Percentiles rank a stretch among this genome's conserved stretches.
phyloP scores from a whole-genome alignment of 1,140 invertebrate genomes.

The Aphelinus atriplicis region DNA sequence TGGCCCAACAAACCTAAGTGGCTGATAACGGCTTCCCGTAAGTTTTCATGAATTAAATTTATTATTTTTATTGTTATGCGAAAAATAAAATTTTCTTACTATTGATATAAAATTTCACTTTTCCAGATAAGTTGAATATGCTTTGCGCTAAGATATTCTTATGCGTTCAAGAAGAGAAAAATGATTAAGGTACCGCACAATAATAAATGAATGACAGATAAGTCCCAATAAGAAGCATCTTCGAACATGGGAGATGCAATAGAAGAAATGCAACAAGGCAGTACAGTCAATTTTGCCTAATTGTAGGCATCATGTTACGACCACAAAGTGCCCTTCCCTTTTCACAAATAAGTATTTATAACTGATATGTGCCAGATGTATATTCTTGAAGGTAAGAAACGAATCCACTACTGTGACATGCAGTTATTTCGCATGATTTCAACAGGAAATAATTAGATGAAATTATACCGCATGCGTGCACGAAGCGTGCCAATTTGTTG shows the following conservation, averaged over 20 bases:
- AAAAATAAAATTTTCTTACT: conserved; percentile 14
- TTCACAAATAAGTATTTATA: background rate
- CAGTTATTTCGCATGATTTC: background rate
- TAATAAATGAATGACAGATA: background rate
- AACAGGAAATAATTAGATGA: background rate
- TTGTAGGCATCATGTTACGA: background rate
- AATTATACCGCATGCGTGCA: background rate
- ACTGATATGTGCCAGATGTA: background rate
- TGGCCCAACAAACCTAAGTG: conserved; percentile 83
- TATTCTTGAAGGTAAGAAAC: too few relatives aligned
- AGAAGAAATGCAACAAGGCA: too few relatives aligned
- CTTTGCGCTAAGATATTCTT: conserved; percentile 79
- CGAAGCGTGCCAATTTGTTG: conserved; percentile 4
- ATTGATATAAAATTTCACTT: conserved; percentile 33
- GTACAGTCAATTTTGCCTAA: too few relatives aligned
- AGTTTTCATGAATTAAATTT: conserved; percentile 39
- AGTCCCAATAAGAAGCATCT: background rate
- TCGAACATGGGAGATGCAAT: too few relatives aligned
- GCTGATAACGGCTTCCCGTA: conserved; percentile 49
- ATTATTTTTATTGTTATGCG: conserved; percentile 1
- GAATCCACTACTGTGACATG: background rate
- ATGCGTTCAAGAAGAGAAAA: conserved; percentile 74
- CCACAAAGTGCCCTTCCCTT: conserved; percentile 21
- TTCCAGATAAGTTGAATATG: conserved; percentile 73
- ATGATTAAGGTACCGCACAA: conserved; percentile 40